Percentiles rank a stretch among this genome's conserved stretches.
These are phyloP conservation scores for Moxostoma hubbsi DNA, from an alignment of 2,797 vertebrate species.

Conservation along the genomic window DNA sequence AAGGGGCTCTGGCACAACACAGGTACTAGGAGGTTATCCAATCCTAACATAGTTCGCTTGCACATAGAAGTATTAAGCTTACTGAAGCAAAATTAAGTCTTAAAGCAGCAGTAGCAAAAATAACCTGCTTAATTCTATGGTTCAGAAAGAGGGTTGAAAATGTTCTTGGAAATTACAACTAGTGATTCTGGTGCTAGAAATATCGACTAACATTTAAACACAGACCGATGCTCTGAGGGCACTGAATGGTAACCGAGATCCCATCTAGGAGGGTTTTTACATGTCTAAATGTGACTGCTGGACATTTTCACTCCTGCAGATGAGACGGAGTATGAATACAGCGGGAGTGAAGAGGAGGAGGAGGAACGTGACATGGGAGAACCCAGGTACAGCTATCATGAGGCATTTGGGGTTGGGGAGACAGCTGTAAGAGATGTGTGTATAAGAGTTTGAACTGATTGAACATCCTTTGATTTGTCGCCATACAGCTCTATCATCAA, in stretches of 20 bases:
- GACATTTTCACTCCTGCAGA: slow-evolving; percentile 73
- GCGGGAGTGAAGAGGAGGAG: slow-evolving; percentile 95
- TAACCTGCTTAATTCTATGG: no score
- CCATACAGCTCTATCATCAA: slow-evolving; percentile 89
- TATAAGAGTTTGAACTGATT: background rate
- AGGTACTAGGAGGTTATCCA: no score
- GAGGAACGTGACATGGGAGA: slow-evolving; percentile 91
- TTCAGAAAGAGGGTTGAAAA: no score
- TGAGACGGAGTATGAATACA: slow-evolving; percentile 96
- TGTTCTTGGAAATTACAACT: no score
- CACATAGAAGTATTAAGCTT: no score
- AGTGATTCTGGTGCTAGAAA: background rate
- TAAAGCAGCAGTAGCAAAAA: no score
- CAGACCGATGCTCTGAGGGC: slow-evolving; percentile 17
- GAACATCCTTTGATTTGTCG: background rate
- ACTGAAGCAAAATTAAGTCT: no score
- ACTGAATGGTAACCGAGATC: background rate
- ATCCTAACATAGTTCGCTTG: no score
- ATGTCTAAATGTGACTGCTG: slow-evolving; percentile 4
- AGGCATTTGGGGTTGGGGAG: slow-evolving; percentile 54
- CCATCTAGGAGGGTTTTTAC: slow-evolving; percentile 47
- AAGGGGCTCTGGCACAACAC: no score
- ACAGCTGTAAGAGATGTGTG: slow-evolving; percentile 69
- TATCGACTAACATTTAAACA: no score
- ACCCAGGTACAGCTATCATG: slow-evolving; percentile 80